Conservation (phyloP, 92 coral and sea anemone species). For the Pocillopora grandis region DNA sequence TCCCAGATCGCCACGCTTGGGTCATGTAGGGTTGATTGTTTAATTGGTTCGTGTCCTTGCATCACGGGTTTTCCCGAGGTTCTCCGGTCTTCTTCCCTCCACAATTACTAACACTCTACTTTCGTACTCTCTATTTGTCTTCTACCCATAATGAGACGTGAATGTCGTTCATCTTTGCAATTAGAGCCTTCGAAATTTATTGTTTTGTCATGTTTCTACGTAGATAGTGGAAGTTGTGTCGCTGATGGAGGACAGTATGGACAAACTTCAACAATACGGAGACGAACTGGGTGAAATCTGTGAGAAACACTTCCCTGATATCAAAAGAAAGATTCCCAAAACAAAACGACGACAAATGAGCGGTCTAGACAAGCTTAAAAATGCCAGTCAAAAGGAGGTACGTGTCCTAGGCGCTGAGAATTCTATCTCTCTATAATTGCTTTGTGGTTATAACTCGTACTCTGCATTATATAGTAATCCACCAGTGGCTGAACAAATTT, state of each 20-base stretch:
- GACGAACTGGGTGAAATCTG: constrained; percentile 78
- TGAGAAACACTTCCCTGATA: constrained; percentile 87
- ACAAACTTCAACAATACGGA: constrained; percentile 83
- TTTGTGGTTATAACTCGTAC: background rate
- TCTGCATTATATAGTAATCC: background rate
- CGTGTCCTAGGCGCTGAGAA: background rate
- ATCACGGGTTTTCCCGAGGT: no score
- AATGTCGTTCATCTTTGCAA: background rate
- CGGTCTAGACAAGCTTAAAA: constrained; percentile 58
- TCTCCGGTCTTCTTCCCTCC: no score
- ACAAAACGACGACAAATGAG: constrained; percentile 57
- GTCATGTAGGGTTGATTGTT: no score
- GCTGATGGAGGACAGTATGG: constrained; percentile 88
- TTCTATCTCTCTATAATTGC: background rate
- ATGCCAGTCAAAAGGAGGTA: constrained; percentile 79
- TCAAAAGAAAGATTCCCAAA: constrained; percentile 78
- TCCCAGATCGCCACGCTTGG: no score
- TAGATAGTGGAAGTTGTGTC: constrained; percentile 83
- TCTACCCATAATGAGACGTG: background rate
- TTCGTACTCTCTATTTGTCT: no score
- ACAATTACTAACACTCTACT: no score
- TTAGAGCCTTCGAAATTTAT: background rate
- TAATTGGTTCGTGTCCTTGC: no score
- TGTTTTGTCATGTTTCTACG: background rate
- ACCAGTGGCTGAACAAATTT: background rate